Conservation (phyloP, 2,113 vertebrate species). For the Hippotragus niger region DNA sequence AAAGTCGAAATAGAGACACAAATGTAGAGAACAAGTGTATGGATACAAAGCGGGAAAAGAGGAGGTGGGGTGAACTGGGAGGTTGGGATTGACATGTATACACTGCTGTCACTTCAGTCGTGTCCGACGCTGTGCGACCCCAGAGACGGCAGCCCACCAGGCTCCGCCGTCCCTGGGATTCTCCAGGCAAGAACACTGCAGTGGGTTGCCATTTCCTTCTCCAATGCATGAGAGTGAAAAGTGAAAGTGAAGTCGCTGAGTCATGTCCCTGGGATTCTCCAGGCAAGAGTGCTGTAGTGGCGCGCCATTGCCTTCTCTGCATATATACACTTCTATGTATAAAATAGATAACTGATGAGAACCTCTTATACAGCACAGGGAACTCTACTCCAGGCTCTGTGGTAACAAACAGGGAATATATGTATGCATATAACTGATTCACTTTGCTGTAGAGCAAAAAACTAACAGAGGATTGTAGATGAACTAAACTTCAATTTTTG, state of each 20-base stretch:
- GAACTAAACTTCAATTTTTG: not conserved
- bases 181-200: too few species aligned
- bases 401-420: not conserved
- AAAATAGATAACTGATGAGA: not conserved
- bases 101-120: accelerated
- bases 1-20: not conserved
- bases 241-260: too few species aligned
- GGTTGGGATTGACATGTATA: not conserved
- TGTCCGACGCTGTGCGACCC: too few species aligned
- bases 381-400: not conserved
- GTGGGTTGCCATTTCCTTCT: too few species aligned
- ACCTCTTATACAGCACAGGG: not conserved
- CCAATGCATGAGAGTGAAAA: too few species aligned
- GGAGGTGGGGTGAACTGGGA: not conserved
- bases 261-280: too few species aligned
- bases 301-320: too few species aligned
- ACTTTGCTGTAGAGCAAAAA: not conserved
- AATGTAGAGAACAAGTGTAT: not conserved
- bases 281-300: too few species aligned
- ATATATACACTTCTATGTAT: not conserved
- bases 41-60: not conserved
- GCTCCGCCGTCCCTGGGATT: too few species aligned
- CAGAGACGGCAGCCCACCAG: too few species aligned
- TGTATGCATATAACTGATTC: not conserved
- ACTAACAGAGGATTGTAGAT: not conserved